Evolutionary conservation across 2,888 invertebrate species (phyloP), one percentile per base, ranked within the genome.

Genomic region (Caenorhabditis sp.): DNA sequence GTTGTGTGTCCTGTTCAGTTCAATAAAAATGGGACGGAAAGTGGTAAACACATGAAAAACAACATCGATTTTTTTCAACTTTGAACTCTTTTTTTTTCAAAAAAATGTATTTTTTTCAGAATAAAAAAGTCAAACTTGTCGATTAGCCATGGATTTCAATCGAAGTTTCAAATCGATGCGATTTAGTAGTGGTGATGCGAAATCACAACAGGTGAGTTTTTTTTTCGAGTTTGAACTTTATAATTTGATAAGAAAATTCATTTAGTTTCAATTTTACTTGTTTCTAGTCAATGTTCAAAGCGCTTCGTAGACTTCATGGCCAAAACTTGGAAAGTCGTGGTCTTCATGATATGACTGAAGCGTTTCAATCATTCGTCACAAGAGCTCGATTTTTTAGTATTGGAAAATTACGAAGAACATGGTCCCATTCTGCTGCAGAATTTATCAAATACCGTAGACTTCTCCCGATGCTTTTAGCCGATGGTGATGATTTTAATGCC

Each of bases 371-470:
- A 5, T 88, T 88, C 62, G 83, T 88, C 26, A 88, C 87, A 6
- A 69, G 88, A 12, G 87, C 87, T 8, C 75, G 84, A 53, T 88
- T 87, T 67, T 88, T 88, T 66, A 83, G 82, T 54, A 77, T 88
- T 54, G 86, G 86, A 55, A 78, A 83, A 50, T 60, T 88, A 17
- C 76, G 87, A 43, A 61, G 88, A 62, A 88, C 88, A 5, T 88
- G 87, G 87, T 87, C 87, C 0, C 87, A 88, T 61, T 87, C 86
- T 1, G 88, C 88, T 3, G 86, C 85, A 1, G 88, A 88, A 59
- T 88, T 88, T 69, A 86, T 88, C 81, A 88, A 88, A 65, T 88
- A 88, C 61, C 81, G 88, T 8, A 78, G 87, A 5, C 79, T 88
- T 12, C 69, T 88, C 27, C 88, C 88, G 10, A 86, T 86, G 82